Evolutionary conservation across 1,140 invertebrate species (phyloP).

Genomic region (Stegodyphus mimosarum): DNA sequence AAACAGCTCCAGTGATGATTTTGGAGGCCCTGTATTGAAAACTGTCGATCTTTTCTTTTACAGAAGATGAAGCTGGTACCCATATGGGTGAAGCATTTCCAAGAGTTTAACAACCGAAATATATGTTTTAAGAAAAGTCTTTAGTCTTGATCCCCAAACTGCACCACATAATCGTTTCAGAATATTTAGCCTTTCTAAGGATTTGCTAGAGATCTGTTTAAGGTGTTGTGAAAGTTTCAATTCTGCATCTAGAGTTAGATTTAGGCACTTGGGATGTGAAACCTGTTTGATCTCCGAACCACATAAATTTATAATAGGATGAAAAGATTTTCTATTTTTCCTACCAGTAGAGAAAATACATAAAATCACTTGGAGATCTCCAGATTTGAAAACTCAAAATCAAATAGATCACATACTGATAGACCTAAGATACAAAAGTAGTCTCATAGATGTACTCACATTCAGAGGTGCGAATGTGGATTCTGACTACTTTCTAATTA

Average conservation of each 20-base stretch:
- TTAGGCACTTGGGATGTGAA: background rate
- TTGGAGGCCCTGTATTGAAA: too few species aligned
- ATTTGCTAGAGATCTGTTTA: background rate
- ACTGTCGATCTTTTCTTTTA: too few species aligned
- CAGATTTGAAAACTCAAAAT: too few species aligned
- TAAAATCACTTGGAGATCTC: too few species aligned
- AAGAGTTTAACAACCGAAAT: background rate
- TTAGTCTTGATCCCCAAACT: background rate
- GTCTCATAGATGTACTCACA: too few species aligned
- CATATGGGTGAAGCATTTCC: slow-evolving; percentile 4
- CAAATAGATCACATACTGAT: too few species aligned
- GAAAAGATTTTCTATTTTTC: background rate
- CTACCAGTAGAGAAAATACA: background rate
- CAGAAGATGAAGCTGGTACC: background rate
- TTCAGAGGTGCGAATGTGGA: too few species aligned
- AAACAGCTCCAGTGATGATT: background rate
- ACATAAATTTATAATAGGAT: slow-evolving; percentile 11
- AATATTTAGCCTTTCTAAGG: slow-evolving; percentile 12
- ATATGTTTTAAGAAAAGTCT: background rate
- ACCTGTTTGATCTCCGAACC: background rate
- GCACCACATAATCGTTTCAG: background rate
- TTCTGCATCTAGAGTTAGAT: background rate
- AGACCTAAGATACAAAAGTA: too few species aligned
- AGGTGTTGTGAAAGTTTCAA: slow-evolving; percentile 14
- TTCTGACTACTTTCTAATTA: too few species aligned